Conservation (phyloP, 2,113 vertebrate genomes). For the Campylomormyrus numenius region DNA sequence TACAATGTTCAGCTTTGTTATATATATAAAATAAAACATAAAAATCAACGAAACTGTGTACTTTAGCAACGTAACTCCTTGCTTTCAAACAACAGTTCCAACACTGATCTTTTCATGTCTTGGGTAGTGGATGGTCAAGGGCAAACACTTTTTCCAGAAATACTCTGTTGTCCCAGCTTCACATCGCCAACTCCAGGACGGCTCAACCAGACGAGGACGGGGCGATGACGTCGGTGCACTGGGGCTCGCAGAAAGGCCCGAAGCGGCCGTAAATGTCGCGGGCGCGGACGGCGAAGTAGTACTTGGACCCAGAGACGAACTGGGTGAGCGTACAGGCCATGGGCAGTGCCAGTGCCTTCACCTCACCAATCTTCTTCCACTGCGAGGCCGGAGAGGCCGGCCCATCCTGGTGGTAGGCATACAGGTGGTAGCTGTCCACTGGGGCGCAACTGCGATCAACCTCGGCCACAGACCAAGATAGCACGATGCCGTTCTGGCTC, state of each 20-base stretch:
- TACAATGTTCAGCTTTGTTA: neutral
- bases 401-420: conserved; percentile 76
- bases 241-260: conserved; percentile 76
- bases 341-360: conserved; percentile 70
- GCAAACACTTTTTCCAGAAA: neutral
- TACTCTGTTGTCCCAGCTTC: neutral
- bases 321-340: conserved; percentile 80
- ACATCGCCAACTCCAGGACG: neutral
- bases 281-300: conserved; percentile 75
- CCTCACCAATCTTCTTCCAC: conserved; percentile 79
- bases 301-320: conserved; percentile 78
- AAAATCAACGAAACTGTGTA: neutral
- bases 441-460: conserved; percentile 81
- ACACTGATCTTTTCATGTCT: neutral
- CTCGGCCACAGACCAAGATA: conserved; percentile 93
- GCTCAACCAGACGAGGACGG: conserved; percentile 48
- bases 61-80: neutral
- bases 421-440: conserved; percentile 96
- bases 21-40: conserved; percentile 4
- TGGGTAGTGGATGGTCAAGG: neutral
- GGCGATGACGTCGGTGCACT: conserved; percentile 74
- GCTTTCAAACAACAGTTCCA: neutral
- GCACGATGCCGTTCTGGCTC: conserved; percentile 91
- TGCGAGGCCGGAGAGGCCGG: conserved; percentile 64
- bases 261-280: conserved; percentile 75